Percentiles rank a stretch among this genome's conserved stretches.
phyloP scores from a whole-genome alignment of 2,113 vertebrate genomes.

The Cebidichthys violaceus region DNA sequence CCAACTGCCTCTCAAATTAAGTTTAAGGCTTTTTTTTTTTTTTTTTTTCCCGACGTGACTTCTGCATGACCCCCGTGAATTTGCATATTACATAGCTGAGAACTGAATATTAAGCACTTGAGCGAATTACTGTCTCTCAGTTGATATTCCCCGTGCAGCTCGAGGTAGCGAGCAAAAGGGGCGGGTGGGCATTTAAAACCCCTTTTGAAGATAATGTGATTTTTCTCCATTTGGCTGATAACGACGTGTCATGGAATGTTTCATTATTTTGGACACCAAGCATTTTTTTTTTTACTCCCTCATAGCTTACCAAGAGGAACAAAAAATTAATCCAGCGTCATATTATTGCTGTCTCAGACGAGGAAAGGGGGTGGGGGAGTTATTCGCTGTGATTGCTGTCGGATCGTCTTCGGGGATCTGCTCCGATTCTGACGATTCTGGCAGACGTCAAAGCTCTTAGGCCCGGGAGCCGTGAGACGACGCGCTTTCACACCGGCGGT shows the following conservation, averaged over 20 bases:
- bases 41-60: slow-evolving; percentile 77
- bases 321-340: slow-evolving; percentile 79
- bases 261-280: slow-evolving; percentile 85
- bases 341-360: slow-evolving; percentile 79
- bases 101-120: slow-evolving; percentile 83
- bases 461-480: slow-evolving; percentile 64
- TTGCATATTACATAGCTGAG: slow-evolving; percentile 84
- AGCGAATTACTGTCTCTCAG: slow-evolving; percentile 81
- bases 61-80: slow-evolving; percentile 79
- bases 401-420: slow-evolving; percentile 79
- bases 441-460: slow-evolving; percentile 72
- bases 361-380: slow-evolving; percentile 62
- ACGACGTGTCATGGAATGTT: slow-evolving; percentile 81
- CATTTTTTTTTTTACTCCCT: slow-evolving; percentile 66
- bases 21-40: slow-evolving; percentile 73
- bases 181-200: slow-evolving; percentile 78
- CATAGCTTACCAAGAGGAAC: slow-evolving; percentile 74
- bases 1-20: slow-evolving; percentile 76
- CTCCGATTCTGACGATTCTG: slow-evolving; percentile 77
- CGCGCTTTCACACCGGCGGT: slow-evolving; percentile 69
- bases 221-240: slow-evolving; percentile 83
- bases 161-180: slow-evolving; percentile 72
- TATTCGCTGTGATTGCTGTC: slow-evolving; percentile 75
- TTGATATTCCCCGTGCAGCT: slow-evolving; percentile 80
- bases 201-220: slow-evolving; percentile 85